A percentile compares a stretch with the other conserved stretches of the same genome.
Conservation (phyloP, 2,113 vertebrate species). For the Pongo pygmaeus region DNA sequence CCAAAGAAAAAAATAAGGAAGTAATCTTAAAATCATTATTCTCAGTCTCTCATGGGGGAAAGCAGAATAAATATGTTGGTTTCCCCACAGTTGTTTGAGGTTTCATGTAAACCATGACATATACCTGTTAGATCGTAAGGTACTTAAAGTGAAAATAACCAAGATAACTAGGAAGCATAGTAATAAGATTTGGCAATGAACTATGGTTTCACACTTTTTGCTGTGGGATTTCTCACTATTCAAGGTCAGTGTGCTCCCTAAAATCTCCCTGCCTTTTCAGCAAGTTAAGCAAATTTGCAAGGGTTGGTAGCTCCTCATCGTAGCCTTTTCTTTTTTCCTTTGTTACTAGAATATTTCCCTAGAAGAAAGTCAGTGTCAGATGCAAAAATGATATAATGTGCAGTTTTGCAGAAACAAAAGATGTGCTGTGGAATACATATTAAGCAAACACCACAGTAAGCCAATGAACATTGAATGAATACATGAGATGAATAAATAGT, state of each 20-base stretch:
- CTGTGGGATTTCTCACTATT: not conserved
- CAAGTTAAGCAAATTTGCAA: slow-evolving; percentile 42
- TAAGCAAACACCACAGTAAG: slow-evolving; percentile 18
- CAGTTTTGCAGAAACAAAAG: slow-evolving; percentile 65
- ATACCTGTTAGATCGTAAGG: not conserved
- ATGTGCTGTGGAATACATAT: not conserved
- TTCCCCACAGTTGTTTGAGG: not conserved
- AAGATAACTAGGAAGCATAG: not conserved
- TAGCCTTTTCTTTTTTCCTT: slow-evolving; percentile 26
- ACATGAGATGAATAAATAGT: slow-evolving; percentile 50
- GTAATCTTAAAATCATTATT: not conserved
- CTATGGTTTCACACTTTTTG: not conserved
- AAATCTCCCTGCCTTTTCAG: slow-evolving; percentile 34
- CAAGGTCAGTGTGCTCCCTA: not conserved
- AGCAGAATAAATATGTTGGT: not conserved
- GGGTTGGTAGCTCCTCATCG: not conserved
- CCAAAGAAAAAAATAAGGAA: not conserved
- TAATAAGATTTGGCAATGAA: not conserved
- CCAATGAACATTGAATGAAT: not conserved
- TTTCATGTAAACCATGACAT: not conserved
- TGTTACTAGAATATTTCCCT: slow-evolving; percentile 57
- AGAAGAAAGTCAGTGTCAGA: slow-evolving; percentile 62
- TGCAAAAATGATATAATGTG: slow-evolving; percentile 64
- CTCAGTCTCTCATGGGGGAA: not conserved
- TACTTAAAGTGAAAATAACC: slow-evolving; percentile 36